Conservation (phyloP, 1,140 invertebrate genomes). For the Bacillus rossius region DNA sequence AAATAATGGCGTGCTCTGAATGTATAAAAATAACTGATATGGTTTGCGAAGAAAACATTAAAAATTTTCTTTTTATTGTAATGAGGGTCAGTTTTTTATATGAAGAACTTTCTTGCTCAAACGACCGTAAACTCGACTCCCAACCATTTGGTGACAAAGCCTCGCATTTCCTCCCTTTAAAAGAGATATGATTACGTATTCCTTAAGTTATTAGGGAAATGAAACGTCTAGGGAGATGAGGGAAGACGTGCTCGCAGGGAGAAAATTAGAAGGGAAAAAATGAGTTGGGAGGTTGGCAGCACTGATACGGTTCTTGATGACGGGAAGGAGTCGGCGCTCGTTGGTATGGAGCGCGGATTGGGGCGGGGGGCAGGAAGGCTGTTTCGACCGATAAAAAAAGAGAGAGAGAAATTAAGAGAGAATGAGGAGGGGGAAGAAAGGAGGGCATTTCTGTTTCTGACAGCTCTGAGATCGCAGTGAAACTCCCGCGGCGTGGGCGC, state of each 20-base stretch:
- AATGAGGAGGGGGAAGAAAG: slow-evolving; percentile 1
- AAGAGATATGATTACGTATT: no score
- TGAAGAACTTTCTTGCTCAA: no score
- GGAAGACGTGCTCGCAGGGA: neutral
- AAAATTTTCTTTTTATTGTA: no score
- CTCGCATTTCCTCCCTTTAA: no score
- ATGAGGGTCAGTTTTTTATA: no score
- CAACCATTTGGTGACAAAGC: no score
- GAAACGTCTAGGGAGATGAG: neutral
- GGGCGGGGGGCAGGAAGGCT: neutral
- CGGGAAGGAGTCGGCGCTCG: neutral
- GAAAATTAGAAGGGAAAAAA: neutral
- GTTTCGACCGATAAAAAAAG: slow-evolving; percentile 13
- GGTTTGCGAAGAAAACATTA: no score
- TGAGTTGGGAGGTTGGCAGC: no score
- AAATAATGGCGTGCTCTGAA: no score
- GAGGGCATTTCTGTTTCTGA: slow-evolving; percentile 12
- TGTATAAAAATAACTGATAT: no score
- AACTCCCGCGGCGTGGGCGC: slow-evolving; percentile 4
- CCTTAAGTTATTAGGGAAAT: slow-evolving; percentile 8
- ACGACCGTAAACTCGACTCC: no score
- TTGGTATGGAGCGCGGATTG: neutral
- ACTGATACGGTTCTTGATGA: neutral
- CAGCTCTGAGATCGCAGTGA: slow-evolving; percentile 15
- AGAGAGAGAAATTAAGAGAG: slow-evolving; percentile 12